Conservation (phyloP, 2,113 vertebrate genomes). For the Thinocorus orbignyianus region DNA sequence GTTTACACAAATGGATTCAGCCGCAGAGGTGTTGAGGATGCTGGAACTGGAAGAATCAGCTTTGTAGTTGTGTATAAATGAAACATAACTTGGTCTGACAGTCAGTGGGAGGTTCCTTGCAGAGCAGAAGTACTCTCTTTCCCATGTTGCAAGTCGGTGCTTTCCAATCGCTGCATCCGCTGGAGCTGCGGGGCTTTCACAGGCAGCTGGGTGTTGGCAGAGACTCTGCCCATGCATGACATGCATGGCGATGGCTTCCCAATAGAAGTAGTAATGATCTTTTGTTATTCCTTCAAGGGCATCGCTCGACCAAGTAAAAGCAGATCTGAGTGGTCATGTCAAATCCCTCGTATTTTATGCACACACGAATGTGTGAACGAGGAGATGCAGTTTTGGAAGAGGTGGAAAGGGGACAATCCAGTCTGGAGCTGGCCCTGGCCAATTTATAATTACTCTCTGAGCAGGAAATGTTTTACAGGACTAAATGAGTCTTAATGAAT, state of each 20-base stretch:
- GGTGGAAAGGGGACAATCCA: not conserved
- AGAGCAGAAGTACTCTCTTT: not conserved
- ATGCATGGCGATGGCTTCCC: not conserved
- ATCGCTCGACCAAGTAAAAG: not conserved
- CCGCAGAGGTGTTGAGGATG: not conserved
- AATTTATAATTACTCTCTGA: not conserved
- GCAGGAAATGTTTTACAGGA: not conserved
- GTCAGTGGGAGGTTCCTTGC: not conserved
- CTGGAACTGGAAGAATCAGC: not conserved
- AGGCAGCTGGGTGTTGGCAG: not conserved
- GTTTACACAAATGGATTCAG: not conserved
- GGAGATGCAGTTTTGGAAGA: not conserved
- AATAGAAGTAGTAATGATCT: not conserved
- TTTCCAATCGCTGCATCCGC: not conserved
- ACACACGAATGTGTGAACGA: fast-evolving
- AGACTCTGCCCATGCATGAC: fast-evolving
- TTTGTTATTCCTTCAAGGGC: not conserved
- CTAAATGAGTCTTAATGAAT: not conserved
- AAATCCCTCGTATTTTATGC: not conserved
- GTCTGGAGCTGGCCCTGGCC: not conserved
- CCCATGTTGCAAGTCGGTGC: not conserved
- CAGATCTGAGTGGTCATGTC: not conserved
- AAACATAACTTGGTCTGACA: not conserved
- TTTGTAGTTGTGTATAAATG: not conserved
- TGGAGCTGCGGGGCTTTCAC: not conserved